A percentile compares a stretch with the other conserved stretches of the same genome.
Evolutionary conservation across 2,888 invertebrate species (phyloP).

Genomic region (Mythimna ferrago): DNA sequence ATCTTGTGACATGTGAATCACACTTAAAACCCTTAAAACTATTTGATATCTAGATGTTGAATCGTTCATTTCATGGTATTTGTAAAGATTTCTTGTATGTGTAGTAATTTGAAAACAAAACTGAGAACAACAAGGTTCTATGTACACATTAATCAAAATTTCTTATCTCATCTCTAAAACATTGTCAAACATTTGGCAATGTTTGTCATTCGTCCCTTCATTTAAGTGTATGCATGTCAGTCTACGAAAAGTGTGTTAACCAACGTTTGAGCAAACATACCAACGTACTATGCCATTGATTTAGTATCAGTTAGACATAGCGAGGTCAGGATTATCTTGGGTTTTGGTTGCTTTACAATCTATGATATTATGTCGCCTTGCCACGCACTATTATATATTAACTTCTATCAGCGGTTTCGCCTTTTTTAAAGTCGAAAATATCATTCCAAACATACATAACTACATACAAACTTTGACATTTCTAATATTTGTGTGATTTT

Average conservation of each 20-base stretch:
- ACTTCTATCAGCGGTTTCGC: no score
- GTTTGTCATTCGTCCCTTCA: conserved; percentile 41
- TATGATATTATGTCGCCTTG: conserved; percentile 18
- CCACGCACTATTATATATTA: neutral
- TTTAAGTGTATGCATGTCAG: conserved; percentile 11
- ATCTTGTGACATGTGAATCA: conserved; percentile 66
- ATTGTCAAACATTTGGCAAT: conserved; percentile 56
- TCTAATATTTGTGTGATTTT: neutral
- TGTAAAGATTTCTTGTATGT: neutral
- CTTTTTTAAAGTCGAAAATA: no score
- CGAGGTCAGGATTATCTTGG: conserved; percentile 54
- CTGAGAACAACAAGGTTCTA: conserved; percentile 17
- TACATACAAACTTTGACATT: no score
- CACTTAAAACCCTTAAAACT: conserved; percentile 45
- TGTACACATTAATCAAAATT: conserved; percentile 26
- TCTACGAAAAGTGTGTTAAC: conserved; percentile 27
- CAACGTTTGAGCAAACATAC: conserved; percentile 51
- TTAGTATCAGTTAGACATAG: conserved; percentile 49
- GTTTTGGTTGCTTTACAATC: conserved; percentile 28
- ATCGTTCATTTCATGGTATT: neutral
- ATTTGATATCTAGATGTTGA: conserved; percentile 27
- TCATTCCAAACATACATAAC: no score
- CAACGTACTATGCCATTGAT: conserved; percentile 47
- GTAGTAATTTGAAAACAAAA: neutral
- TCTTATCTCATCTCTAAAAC: conserved; percentile 43